A percentile compares a stretch with the other conserved stretches of the same genome.
Conservation (phyloP, 2,888 invertebrate species). For the Hemicrepidius hirtus region DNA sequence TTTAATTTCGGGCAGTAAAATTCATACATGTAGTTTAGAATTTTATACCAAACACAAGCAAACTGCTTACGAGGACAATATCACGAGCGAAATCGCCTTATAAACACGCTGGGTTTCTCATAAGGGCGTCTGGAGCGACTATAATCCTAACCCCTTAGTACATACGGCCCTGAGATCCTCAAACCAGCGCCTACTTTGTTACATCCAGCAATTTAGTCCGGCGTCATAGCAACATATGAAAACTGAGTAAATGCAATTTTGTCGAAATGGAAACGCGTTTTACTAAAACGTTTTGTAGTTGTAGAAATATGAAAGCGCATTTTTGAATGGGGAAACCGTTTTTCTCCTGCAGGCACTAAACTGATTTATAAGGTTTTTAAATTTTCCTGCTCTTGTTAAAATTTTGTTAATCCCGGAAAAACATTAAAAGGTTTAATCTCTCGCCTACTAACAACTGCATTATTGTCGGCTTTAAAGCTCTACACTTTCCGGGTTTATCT, state of each 20-base stretch:
- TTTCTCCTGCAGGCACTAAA: not conserved
- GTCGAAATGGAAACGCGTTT: conserved; percentile 55
- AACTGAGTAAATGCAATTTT: conserved; percentile 58
- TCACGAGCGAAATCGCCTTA: conserved; percentile 52
- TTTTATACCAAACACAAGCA: conserved; percentile 44
- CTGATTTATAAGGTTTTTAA: no score
- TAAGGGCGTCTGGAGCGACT: conserved; percentile 50
- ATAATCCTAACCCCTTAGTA: conserved; percentile 51
- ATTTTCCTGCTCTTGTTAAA: not conserved
- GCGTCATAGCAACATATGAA: conserved; percentile 56
- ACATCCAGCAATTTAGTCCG: conserved; percentile 54
- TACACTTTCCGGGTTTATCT: conserved; percentile 22
- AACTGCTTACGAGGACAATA: conserved; percentile 53
- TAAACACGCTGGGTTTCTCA: conserved; percentile 53
- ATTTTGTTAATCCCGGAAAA: not conserved
- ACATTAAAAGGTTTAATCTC: not conserved
- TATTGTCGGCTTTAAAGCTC: conserved; percentile 7
- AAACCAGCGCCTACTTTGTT: conserved; percentile 49
- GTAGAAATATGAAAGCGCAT: conserved; percentile 12
- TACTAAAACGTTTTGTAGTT: conserved; percentile 40
- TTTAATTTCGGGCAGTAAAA: conserved; percentile 36
- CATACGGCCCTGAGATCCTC: conserved; percentile 42
- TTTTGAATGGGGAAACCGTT: conserved; percentile 6
- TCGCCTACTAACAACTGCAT: not conserved
- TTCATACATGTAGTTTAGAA: conserved; percentile 37